Percentiles rank a stretch among this genome's conserved stretches.
Evolutionary conservation across 1,140 invertebrate genomes (phyloP).

Genomic region (Sinonovacula constricta): DNA sequence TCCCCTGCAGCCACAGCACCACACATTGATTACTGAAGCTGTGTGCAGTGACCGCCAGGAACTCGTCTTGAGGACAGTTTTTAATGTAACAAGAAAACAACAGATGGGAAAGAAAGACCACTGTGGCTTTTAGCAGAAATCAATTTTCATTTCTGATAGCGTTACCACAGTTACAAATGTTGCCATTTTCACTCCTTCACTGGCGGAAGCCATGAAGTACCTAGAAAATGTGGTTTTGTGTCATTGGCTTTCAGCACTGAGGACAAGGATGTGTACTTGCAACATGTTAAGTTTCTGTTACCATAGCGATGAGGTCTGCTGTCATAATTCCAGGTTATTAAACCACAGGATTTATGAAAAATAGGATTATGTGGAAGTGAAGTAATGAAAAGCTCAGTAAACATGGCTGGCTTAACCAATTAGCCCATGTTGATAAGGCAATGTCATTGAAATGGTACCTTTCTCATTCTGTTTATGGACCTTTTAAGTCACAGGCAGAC

Average conservation of each 20-base stretch:
- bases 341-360: constrained; percentile 25
- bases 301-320: constrained; percentile 10
- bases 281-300: constrained; percentile 18
- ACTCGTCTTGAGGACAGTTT: not conserved
- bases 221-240: constrained; percentile 48
- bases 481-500: too few species aligned
- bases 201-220: constrained; percentile 39
- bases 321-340: constrained; percentile 19
- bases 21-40: not conserved
- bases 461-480: too few species aligned
- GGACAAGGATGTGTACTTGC: constrained; percentile 33
- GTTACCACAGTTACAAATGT: constrained; percentile 42
- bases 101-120: constrained; percentile 32
- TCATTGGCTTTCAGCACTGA: constrained; percentile 43
- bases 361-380: constrained; percentile 20
- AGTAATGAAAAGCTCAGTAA: constrained; percentile 45
- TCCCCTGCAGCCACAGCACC: not conserved
- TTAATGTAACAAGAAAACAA: constrained; percentile 20
- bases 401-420: constrained; percentile 36
- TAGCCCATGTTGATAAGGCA: not conserved
- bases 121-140: constrained; percentile 19
- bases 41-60: not conserved
- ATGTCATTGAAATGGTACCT: too few species aligned
- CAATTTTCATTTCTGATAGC: constrained; percentile 44
- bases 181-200: constrained; percentile 32